phyloP scores from a whole-genome alignment of 2,888 invertebrate genomes.

The Eupithecia dodoneata region DNA sequence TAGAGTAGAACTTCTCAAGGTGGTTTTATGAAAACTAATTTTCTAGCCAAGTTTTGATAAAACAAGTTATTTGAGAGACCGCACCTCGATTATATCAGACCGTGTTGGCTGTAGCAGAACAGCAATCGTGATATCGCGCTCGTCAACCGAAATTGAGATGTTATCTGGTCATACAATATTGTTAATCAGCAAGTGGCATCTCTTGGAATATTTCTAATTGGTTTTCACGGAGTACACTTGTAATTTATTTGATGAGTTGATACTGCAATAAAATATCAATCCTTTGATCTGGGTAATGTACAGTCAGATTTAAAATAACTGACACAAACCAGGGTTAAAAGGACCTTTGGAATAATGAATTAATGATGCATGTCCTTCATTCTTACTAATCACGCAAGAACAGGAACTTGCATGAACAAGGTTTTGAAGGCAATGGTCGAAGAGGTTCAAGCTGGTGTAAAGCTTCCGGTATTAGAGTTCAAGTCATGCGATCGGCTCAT shows the following conservation, averaged over 20 bases:
- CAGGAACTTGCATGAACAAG: slow-evolving; percentile 13
- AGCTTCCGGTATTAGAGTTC: slow-evolving; percentile 67
- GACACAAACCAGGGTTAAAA: neutral
- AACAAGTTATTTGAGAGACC: neutral
- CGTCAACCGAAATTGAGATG: neutral
- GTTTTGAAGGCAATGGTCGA: slow-evolving; percentile 28
- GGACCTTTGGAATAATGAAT: neutral
- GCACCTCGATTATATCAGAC: neutral
- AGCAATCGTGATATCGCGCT: neutral
- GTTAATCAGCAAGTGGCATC: neutral
- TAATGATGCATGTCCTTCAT: slow-evolving; percentile 1
- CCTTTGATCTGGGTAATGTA: neutral
- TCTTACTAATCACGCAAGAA: slow-evolving; percentile 19
- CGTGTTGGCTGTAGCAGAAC: neutral
- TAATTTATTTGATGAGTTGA: neutral
- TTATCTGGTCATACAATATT: neutral
- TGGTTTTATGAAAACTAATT: neutral
- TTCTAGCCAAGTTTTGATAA: neutral
- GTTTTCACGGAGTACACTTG: neutral
- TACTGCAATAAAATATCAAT: neutral
- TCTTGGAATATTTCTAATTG: neutral
- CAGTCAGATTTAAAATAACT: neutral
- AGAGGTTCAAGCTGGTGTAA: slow-evolving; percentile 50
- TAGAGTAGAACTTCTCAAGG: neutral
- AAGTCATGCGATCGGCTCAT: slow-evolving; percentile 71